These are phyloP conservation scores for Ptychodera flava DNA, from an alignment of 35 echinoderm and acorn worm species.

Conservation along the genomic window DNA sequence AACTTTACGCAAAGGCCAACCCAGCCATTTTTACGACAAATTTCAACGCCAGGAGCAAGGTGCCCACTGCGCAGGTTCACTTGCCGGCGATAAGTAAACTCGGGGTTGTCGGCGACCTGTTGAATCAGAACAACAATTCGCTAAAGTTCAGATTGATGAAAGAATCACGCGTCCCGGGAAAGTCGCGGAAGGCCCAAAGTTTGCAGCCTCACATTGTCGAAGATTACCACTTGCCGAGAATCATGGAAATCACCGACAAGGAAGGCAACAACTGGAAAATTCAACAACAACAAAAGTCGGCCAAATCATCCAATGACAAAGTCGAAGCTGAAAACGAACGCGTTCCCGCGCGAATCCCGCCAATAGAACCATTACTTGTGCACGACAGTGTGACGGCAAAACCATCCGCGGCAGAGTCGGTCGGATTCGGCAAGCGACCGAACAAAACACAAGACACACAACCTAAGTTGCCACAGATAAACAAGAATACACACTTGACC, in stretches of 20 bases:
- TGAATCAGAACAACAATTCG: background rate
- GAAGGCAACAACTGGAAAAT: constrained; percentile 92
- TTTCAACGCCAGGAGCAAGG: background rate
- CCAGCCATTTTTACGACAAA: constrained; percentile 33
- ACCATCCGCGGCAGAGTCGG: constrained; percentile 4
- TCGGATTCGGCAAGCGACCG: constrained; percentile 2
- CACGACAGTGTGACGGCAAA: background rate
- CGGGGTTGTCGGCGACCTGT: background rate
- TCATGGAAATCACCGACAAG: constrained; percentile 81
- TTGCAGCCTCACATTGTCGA: background rate
- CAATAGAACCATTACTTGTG: background rate
- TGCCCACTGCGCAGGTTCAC: background rate
- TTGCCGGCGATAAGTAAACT: background rate
- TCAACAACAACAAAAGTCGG: constrained; percentile 39
- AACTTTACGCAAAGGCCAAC: constrained; percentile 67
- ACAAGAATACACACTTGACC: background rate
- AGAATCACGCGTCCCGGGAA: background rate
- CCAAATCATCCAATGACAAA: constrained; percentile 18
- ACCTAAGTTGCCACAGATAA: background rate
- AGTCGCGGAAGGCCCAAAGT: background rate
- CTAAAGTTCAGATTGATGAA: background rate
- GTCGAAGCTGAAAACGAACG: background rate
- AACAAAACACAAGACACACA: background rate
- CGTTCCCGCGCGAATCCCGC: background rate
- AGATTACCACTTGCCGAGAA: constrained; percentile 21